Base-by-base conservation (phyloP, 2,888 invertebrate genomes). In the Synanthedon tipuliformis region DNA sequence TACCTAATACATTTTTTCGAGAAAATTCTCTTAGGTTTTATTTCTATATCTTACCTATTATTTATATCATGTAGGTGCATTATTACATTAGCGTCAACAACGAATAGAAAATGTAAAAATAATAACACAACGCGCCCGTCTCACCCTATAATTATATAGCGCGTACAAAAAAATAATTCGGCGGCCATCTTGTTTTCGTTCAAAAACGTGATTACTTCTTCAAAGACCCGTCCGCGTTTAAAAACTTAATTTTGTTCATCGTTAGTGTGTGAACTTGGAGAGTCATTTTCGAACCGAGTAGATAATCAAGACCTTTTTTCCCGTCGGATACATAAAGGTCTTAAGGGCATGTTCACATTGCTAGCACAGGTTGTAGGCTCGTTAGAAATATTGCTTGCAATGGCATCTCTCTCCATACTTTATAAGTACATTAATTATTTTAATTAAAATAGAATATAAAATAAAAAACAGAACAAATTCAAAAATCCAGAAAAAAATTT, bases 161-260 rank as follows among this genome's bases (percentile, higher is more conserved):
- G 58, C 57, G 55, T 56, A 63, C 41, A 71, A 66, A 69, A 68
- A 60, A 58, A 61, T 57, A 57, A 52, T 62, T 52, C 53, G 62
- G 57, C 69, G 62, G 73, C 73, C 73, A 73, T 73, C 59, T 73
- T 73, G 71, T 59, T 61, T 45, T 45, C 55, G 45, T 45, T 45
- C 58, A 57, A 61, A 62, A 66, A 56, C 57, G 54, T 61, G 63
- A 62, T 63, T 64, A 61, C 61, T 59, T 61, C 61, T 61, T 62
- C 58, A 60, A 60, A 61, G 61, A 40, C 52, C 59, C 57, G 58
- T 16, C 59, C 58, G 57, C 57, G 60, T 67, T 73, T 78, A 78
- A 78, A 78, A 78, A 76, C 77, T 76, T 77, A 75, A 78, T 78
- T 77, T 66, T 56, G 59, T 60, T 59, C 56, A 66, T 73, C 74